Conservation (phyloP, 2,113 vertebrate species). For the Nibea coibor region DNA sequence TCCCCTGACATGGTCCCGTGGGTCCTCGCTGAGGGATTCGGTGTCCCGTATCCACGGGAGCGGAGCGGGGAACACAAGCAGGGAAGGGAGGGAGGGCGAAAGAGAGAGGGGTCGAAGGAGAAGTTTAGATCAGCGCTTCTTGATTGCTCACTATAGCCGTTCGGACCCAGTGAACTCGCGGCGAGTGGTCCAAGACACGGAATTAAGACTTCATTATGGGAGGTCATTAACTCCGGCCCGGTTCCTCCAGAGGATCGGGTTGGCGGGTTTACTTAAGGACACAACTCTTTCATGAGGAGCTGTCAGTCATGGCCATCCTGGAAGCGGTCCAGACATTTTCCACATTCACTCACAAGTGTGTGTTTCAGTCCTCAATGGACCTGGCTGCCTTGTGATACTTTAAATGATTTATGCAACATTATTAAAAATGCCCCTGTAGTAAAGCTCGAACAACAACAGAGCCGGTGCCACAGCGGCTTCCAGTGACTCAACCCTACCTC, state of each 20-base stretch:
- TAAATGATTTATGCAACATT: constrained; percentile 57
- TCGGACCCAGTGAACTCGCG: constrained; percentile 75
- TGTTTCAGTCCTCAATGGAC: constrained; percentile 49
- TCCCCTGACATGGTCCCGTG: constrained; percentile 78
- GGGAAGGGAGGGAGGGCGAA: constrained; percentile 15
- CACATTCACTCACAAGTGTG: constrained; percentile 64
- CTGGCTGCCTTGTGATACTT: constrained; percentile 33
- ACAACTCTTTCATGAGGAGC: constrained; percentile 69
- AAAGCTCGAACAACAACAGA: constrained; percentile 22
- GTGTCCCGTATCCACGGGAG: constrained; percentile 82
- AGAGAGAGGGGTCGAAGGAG: constrained; percentile 49
- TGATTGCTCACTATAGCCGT: constrained; percentile 62
- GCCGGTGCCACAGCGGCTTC: not conserved
- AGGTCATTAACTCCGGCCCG: constrained; percentile 74
- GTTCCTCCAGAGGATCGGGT: constrained; percentile 60
- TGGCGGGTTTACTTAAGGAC: constrained; percentile 75
- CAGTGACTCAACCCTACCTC: not conserved
- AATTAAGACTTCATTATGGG: constrained; percentile 81
- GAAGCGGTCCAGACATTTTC: constrained; percentile 68
- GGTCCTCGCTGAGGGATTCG: constrained; percentile 77
- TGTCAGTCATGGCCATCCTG: constrained; percentile 71
- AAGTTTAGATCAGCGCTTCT: constrained; percentile 69
- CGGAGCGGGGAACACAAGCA: constrained; percentile 67
- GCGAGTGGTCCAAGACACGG: constrained; percentile 64
- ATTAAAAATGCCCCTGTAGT: constrained; percentile 42